These are phyloP conservation scores for Pseudoips prasinana DNA, from an alignment of 2,888 invertebrate species.

Conservation along the genomic window DNA sequence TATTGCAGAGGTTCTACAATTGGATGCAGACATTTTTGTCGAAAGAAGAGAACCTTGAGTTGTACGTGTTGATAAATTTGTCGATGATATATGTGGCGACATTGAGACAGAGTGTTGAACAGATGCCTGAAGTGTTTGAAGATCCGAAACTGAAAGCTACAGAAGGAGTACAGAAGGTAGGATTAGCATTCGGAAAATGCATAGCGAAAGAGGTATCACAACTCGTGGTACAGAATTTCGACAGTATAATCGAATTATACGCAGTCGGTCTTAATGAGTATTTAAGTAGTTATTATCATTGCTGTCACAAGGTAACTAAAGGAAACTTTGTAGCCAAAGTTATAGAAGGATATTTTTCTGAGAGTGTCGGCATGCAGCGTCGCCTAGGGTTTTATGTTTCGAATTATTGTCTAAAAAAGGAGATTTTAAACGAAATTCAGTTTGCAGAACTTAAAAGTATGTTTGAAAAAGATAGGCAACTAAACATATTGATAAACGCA, in stretches of 20 bases:
- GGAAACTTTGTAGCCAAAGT: too few relatives aligned
- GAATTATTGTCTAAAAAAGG: neutral
- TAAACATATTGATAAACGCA: too few relatives aligned
- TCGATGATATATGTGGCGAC: constrained; percentile 54
- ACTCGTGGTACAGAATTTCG: constrained; percentile 41
- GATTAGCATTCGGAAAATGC: constrained; percentile 45
- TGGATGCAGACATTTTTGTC: constrained; percentile 44
- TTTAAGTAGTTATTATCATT: neutral
- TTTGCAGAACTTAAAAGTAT: too few relatives aligned
- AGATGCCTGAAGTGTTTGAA: constrained; percentile 42
- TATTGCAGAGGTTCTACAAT: constrained; percentile 40
- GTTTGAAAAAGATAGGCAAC: too few relatives aligned
- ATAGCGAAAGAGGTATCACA: constrained; percentile 42
- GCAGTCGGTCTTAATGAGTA: neutral
- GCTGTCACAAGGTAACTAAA: neutral
- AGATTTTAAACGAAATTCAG: too few relatives aligned
- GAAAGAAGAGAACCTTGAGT: constrained; percentile 40
- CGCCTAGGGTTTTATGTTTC: neutral
- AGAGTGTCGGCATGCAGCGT: neutral
- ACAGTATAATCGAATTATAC: constrained; percentile 47
- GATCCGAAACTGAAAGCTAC: constrained; percentile 25
- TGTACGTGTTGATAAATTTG: constrained; percentile 43
- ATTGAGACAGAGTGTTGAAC: constrained; percentile 39
- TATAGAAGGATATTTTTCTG: neutral
- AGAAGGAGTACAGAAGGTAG: constrained; percentile 44